These are phyloP conservation scores for Paramuricea clavata DNA, from an alignment of 92 coral and sea anemone species.

Conservation along the genomic window DNA sequence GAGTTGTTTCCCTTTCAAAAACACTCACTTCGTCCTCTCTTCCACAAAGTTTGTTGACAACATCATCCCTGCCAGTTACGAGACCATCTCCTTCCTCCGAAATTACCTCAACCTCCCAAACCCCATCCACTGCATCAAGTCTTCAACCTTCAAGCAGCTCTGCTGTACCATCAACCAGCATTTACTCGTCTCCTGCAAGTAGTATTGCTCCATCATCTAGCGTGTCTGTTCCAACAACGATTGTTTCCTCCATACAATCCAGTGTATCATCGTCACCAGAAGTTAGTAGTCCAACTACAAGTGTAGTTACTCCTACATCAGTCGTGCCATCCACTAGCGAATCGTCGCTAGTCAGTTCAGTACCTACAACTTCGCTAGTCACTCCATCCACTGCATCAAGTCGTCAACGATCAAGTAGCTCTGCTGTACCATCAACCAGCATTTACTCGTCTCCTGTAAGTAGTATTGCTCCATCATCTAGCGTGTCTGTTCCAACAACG, in stretches of 20 bases:
- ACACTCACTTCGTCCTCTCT: neutral
- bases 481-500: neutral
- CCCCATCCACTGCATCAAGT: neutral
- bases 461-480: neutral
- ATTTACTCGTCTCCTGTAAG: neutral
- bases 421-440: neutral
- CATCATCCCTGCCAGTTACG: too few species aligned
- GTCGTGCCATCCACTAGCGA: neutral
- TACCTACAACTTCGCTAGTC: neutral
- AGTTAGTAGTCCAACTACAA: neutral
- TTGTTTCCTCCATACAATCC: conserved; percentile 8
- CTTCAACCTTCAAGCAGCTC: neutral
- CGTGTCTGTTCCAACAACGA: conserved; percentile 36
- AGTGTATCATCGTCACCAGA: neutral
- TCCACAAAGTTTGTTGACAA: neutral
- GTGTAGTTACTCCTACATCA: neutral
- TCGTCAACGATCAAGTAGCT: neutral
- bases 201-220: conserved; percentile 22
- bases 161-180: conserved; percentile 47
- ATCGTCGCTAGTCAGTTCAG: neutral
- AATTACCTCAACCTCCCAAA: too few species aligned
- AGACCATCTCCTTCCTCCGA: neutral
- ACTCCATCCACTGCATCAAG: neutral
- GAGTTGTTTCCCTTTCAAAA: neutral
- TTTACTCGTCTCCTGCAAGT: neutral